phyloP scores from a whole-genome alignment of 1,140 invertebrate species.

The Reticulitermes speratus region DNA sequence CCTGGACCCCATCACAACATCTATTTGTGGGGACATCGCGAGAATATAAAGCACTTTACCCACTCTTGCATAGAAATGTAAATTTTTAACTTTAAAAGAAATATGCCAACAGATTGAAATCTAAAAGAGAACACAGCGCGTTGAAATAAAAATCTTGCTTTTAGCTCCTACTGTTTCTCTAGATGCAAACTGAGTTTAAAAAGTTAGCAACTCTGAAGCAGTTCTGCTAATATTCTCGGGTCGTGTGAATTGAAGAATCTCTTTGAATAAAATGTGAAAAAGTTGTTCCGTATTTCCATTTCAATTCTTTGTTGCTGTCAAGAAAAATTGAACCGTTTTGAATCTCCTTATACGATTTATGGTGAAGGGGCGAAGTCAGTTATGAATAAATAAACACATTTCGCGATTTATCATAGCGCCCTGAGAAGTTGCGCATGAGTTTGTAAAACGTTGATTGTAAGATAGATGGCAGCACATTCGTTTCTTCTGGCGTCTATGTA shows the following conservation, averaged over 20 bases:
- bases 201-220: not conserved
- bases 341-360: not conserved
- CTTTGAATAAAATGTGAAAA: slow-evolving; percentile 5
- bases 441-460: not conserved
- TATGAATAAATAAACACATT: slow-evolving; percentile 9
- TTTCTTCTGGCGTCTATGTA: no score
- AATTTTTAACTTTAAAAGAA: no score
- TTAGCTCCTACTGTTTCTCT: not conserved
- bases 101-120: no score
- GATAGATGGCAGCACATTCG: not conserved
- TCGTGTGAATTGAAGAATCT: not conserved
- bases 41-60: no score
- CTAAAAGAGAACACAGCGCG: not conserved
- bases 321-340: slow-evolving; percentile 9
- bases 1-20: no score
- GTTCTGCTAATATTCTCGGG: not conserved
- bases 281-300: not conserved
- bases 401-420: not conserved
- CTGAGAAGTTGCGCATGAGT: not conserved
- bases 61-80: no score
- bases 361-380: not conserved
- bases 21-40: no score
- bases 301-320: not conserved
- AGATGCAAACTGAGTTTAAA: not conserved
- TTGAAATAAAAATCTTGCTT: not conserved